Percentiles rank a stretch among this genome's conserved stretches.
Conservation (phyloP, 2,888 invertebrate species). For the Chrysopilus asiliformis region DNA sequence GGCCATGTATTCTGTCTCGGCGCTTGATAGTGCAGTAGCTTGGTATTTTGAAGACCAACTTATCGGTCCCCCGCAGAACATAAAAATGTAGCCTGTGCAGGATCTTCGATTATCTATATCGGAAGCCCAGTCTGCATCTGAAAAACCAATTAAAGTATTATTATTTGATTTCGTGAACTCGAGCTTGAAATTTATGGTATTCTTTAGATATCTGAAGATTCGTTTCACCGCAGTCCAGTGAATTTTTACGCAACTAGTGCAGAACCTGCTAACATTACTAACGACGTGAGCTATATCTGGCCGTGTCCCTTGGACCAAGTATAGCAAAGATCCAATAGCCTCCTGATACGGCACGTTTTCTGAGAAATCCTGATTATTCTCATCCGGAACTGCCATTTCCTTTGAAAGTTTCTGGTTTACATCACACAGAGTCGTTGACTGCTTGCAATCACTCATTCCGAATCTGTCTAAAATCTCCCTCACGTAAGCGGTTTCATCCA, state of each 20-base stretch:
- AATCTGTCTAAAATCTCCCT: too few species aligned
- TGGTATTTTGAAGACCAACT: conserved; percentile 8
- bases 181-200: neutral
- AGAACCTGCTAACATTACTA: too few species aligned
- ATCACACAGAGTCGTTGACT: too few species aligned
- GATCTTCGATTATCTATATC: conserved; percentile 7
- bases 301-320: conserved; percentile 10
- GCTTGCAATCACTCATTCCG: too few species aligned
- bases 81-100: conserved; percentile 8
- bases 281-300: conserved; percentile 12
- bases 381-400: too few species aligned
- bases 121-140: too few species aligned
- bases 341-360: too few species aligned
- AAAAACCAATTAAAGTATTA: conserved; percentile 1
- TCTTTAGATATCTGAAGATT: too few species aligned
- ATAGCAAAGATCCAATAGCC: conserved; percentile 13
- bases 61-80: conserved; percentile 2
- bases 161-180: conserved; percentile 1
- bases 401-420: too few species aligned
- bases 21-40: neutral
- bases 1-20: conserved; percentile 1
- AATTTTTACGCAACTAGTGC: too few species aligned
- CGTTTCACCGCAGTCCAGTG: conserved; percentile 2
- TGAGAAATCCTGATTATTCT: too few species aligned
- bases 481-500: too few species aligned